Conservation (phyloP, 2,888 invertebrate species). For the Therioaphis trifolii region DNA sequence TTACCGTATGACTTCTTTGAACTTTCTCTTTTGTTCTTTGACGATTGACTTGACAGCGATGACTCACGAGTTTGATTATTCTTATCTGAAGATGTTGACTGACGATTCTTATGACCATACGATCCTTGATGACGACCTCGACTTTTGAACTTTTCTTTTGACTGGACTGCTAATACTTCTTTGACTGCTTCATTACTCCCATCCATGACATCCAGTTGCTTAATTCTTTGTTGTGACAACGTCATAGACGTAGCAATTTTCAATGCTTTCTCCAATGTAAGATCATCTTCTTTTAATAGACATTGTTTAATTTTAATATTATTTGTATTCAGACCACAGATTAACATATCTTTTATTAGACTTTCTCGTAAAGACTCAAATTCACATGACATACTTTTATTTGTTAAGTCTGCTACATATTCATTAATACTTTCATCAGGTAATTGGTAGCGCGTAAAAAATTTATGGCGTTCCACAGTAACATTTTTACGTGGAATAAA, state of each 20-base stretch:
- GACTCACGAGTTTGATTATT: constrained; percentile 7
- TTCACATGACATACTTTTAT: constrained; percentile 21
- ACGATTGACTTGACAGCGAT: constrained; percentile 5
- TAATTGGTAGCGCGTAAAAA: constrained; percentile 2
- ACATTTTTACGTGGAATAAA: constrained; percentile 16
- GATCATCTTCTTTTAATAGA: constrained; percentile 19
- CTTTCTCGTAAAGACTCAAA: neutral
- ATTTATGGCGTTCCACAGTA: constrained; percentile 12
- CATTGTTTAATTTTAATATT: constrained; percentile 28
- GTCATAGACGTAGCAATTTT: constrained; percentile 21
- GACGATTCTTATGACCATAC: neutral
- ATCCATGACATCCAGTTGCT: constrained; percentile 13
- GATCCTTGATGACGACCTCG: constrained; percentile 10
- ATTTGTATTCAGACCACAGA: too few species aligned
- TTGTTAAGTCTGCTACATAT: neutral
- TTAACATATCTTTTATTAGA: constrained; percentile 18
- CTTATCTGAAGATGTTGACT: neutral
- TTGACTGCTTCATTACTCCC: too few species aligned
- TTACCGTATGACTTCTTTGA: constrained; percentile 9
- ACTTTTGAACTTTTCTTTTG: constrained; percentile 13
- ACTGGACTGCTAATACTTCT: constrained; percentile 9
- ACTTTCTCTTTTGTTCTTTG: neutral
- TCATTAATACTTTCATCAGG: neutral
- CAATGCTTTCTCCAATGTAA: constrained; percentile 28
- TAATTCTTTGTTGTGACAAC: constrained; percentile 28